Conservation (phyloP, 2,888 invertebrate genomes). For the Calameuta idolon region DNA sequence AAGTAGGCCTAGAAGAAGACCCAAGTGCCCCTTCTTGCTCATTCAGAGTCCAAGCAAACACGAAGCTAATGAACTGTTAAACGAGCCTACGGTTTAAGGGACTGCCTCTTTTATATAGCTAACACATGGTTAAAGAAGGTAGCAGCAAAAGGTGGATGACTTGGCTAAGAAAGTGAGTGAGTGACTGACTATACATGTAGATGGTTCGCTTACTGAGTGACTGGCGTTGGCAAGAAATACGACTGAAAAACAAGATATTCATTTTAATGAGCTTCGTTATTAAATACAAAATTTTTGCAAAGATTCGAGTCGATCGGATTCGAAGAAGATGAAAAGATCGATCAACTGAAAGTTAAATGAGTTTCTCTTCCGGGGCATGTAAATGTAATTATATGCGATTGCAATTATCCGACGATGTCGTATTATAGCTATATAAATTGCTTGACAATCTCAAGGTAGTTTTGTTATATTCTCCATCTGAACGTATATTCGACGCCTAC, state of each 20-base stretch:
- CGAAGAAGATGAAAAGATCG: not conserved
- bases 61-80: slow-evolving; percentile 50
- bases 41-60: slow-evolving; percentile 37
- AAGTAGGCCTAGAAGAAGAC: not conserved
- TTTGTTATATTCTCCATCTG: too few species aligned
- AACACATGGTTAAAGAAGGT: slow-evolving; percentile 10
- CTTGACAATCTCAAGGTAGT: too few species aligned
- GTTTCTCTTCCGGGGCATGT: not conserved
- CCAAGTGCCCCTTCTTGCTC: slow-evolving; percentile 16
- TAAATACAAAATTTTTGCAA: not conserved
- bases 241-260: not conserved
- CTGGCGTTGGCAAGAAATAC: slow-evolving; percentile 4
- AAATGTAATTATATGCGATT: not conserved
- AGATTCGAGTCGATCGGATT: not conserved
- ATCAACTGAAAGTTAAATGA: not conserved
- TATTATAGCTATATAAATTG: too few species aligned
- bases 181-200: not conserved
- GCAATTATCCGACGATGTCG: not conserved
- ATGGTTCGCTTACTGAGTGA: not conserved
- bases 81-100: slow-evolving; percentile 36
- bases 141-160: slow-evolving; percentile 14
- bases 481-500: too few species aligned
- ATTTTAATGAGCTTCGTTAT: not conserved
- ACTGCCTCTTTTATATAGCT: slow-evolving; percentile 5
- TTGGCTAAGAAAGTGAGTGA: not conserved